Evolutionary conservation across 2,797 vertebrate species (phyloP).

Genomic region (Crypturellus tataupa): DNA sequence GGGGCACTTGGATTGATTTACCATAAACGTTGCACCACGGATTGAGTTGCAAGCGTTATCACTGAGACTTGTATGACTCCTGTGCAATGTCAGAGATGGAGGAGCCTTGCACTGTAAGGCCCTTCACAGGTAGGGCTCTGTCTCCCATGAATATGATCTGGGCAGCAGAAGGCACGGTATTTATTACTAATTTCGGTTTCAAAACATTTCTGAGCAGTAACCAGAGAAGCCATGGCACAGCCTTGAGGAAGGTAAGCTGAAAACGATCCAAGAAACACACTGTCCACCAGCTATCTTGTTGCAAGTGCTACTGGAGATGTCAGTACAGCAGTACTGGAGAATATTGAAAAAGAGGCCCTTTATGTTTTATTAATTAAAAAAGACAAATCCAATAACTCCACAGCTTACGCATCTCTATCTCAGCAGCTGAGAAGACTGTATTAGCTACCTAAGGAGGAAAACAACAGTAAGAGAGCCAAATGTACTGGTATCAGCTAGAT

Average conservation of each 20-base stretch:
- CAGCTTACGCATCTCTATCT: not conserved
- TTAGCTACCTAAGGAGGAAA: rapidly evolving
- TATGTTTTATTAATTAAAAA: not conserved
- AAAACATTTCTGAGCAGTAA: constrained; percentile 22
- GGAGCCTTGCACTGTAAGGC: not conserved
- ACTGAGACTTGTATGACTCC: not conserved
- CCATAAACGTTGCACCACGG: not conserved
- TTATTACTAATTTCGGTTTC: constrained; percentile 24
- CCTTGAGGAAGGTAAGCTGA: not conserved
- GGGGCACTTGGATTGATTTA: not conserved
- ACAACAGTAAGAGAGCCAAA: not conserved
- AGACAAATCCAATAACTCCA: not conserved
- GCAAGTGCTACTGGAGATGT: not conserved
- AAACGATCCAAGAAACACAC: not conserved
- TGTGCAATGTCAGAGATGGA: not conserved
- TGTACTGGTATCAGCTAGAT: not conserved
- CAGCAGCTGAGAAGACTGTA: not conserved
- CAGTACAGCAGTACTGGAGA: not conserved
- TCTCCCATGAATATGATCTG: rapidly evolving
- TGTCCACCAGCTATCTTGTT: constrained; percentile 7
- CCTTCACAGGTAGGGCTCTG: not conserved
- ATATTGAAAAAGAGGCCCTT: not conserved
- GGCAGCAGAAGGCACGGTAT: not conserved
- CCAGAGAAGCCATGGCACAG: not conserved
- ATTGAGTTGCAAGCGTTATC: constrained; percentile 39